A percentile compares a stretch with the other conserved stretches of the same genome.
phyloP scores from a whole-genome alignment of 2,888 invertebrate species.

The Drosophila neotestacea region DNA sequence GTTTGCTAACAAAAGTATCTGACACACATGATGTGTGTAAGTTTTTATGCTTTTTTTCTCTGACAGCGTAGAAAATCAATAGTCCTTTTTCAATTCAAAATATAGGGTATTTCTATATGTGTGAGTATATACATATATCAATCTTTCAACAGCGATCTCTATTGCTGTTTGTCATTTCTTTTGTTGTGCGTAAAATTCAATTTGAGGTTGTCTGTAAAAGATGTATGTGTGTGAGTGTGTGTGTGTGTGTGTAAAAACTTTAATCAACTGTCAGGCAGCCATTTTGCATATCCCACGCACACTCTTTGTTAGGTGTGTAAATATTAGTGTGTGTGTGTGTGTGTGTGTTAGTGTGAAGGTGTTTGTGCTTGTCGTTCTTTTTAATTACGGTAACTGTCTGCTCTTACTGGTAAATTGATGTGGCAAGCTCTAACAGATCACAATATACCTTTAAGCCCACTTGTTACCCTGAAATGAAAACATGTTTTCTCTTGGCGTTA shows the following conservation, averaged over 20 bases:
- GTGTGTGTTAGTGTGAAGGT: slow-evolving; percentile 5
- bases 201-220: slow-evolving; percentile 58
- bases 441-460: slow-evolving; percentile 20
- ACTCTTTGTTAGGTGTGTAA: background rate
- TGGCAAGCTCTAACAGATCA: slow-evolving; percentile 32
- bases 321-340: slow-evolving; percentile 13
- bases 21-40: background rate
- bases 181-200: slow-evolving; percentile 68
- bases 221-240: slow-evolving; percentile 10
- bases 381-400: slow-evolving; percentile 58
- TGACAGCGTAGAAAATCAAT: slow-evolving; percentile 61
- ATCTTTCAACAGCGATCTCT: slow-evolving; percentile 43
- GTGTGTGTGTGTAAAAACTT: slow-evolving; percentile 47
- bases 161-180: slow-evolving; percentile 48
- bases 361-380: slow-evolving; percentile 21
- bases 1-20: slow-evolving; percentile 38
- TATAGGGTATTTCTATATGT: slow-evolving; percentile 24
- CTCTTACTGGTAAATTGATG: slow-evolving; percentile 27
- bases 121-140: slow-evolving; percentile 15
- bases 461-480: slow-evolving; percentile 33
- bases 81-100: slow-evolving; percentile 59
- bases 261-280: slow-evolving; percentile 41
- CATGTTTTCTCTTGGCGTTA: slow-evolving; percentile 37
- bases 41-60: slow-evolving; percentile 11
- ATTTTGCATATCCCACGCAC: slow-evolving; percentile 35